Conservation (phyloP, 2,113 vertebrate genomes). For the Pipa parva region DNA sequence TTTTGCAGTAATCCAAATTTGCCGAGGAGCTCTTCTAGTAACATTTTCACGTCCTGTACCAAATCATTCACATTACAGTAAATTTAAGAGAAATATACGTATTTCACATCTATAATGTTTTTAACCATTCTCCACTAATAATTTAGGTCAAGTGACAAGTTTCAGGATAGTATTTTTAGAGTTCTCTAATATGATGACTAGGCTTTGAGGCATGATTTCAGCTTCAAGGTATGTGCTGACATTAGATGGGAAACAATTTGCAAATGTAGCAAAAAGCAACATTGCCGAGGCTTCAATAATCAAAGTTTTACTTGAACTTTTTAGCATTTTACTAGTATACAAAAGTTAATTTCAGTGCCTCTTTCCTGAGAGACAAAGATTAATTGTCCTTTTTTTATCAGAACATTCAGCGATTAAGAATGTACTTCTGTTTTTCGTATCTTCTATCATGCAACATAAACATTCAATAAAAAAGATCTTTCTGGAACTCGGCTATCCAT, state of each 20-base stretch:
- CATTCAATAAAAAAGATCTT: slow-evolving; percentile 65
- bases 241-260: slow-evolving; percentile 45
- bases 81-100: slow-evolving; percentile 18
- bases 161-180: slow-evolving; percentile 48
- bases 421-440: slow-evolving; percentile 58
- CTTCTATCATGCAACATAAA: slow-evolving; percentile 58
- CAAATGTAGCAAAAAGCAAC: slow-evolving; percentile 37
- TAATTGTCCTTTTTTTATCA: slow-evolving; percentile 66
- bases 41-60: no score
- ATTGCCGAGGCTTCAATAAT: slow-evolving; percentile 50
- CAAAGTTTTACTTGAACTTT: slow-evolving; percentile 61
- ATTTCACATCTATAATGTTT: slow-evolving; percentile 45
- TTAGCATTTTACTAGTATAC: slow-evolving; percentile 51
- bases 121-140: slow-evolving; percentile 45
- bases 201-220: neutral
- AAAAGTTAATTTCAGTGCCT: slow-evolving; percentile 55
- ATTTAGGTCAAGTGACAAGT: slow-evolving; percentile 46
- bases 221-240: slow-evolving; percentile 32
- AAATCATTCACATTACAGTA: neutral
- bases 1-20: neutral
- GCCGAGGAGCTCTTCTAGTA: no score
- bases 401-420: slow-evolving; percentile 60
- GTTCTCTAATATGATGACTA: slow-evolving; percentile 44
- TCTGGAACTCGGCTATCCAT: slow-evolving; percentile 54
- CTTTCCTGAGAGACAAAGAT: slow-evolving; percentile 62